phyloP scores from a whole-genome alignment of 2,888 invertebrate species.

The Synanthedon formicaeformis region DNA sequence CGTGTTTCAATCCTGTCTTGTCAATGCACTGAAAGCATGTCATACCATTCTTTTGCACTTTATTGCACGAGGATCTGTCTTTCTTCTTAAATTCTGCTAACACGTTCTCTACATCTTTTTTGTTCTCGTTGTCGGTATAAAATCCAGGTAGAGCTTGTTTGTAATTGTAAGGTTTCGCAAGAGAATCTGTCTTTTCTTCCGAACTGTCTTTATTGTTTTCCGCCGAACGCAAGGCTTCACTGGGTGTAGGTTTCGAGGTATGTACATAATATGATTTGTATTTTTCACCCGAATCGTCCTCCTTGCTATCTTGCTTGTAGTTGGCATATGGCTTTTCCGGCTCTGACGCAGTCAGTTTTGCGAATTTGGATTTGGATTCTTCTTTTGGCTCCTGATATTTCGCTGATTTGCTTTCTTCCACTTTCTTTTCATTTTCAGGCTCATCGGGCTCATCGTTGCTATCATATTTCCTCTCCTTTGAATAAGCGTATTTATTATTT shows the following conservation, averaged over 20 bases:
- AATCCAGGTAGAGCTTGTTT: conserved; percentile 59
- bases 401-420: conserved; percentile 37
- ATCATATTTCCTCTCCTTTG: conserved; percentile 73
- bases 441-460: conserved; percentile 70
- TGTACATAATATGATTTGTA: conserved; percentile 56
- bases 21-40: conserved; percentile 81
- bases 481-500: conserved; percentile 78
- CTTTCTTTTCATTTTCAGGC: conserved; percentile 47
- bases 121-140: conserved; percentile 66
- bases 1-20: conserved; percentile 76
- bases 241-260: conserved; percentile 43
- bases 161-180: conserved; percentile 52
- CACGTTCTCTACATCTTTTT: conserved; percentile 77
- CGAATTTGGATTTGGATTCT: conserved; percentile 27
- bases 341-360: conserved; percentile 26
- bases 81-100: conserved; percentile 80
- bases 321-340: conserved; percentile 31
- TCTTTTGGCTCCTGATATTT: conserved; percentile 40
- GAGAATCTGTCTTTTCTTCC: conserved; percentile 38
- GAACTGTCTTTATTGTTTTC: conserved; percentile 34
- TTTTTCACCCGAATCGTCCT: conserved; percentile 32
- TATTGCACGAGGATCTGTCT: conserved; percentile 79
- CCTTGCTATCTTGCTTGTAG: conserved; percentile 30
- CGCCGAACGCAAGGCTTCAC: conserved; percentile 43
- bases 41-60: conserved; percentile 79